Evolutionary conservation across 2,888 invertebrate species (phyloP).

Genomic region (Helicoverpa assulta): DNA sequence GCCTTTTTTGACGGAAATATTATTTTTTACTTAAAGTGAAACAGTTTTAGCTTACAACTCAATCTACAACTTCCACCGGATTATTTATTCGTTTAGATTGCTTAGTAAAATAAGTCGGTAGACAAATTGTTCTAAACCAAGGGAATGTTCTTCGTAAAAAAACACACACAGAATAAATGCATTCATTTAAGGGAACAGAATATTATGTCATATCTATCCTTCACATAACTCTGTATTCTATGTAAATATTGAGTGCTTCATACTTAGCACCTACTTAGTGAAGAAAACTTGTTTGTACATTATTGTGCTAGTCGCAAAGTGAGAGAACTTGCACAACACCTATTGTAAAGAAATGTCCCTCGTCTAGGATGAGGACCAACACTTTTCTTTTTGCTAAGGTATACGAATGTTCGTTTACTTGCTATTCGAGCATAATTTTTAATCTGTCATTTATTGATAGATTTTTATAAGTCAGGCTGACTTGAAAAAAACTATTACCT

Average conservation of each 20-base stretch:
- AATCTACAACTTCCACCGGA: not conserved
- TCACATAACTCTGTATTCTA: not conserved
- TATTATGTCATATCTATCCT: not conserved
- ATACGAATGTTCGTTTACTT: slow-evolving; percentile 3
- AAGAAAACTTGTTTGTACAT: slow-evolving; percentile 38
- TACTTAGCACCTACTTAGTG: slow-evolving; percentile 38
- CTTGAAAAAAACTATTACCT: no score
- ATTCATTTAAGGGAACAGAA: not conserved
- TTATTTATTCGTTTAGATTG: no score
- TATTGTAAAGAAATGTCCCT: slow-evolving; percentile 42
- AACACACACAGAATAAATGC: not conserved
- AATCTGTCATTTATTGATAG: no score
- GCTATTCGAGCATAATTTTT: not conserved
- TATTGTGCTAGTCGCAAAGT: slow-evolving; percentile 40
- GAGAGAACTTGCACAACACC: slow-evolving; percentile 41
- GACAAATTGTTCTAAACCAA: not conserved
- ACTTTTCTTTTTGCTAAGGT: slow-evolving; percentile 10
- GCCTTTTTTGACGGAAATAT: slow-evolving; percentile 21
- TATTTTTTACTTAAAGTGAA: not conserved
- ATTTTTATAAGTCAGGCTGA: no score
- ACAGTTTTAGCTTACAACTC: not conserved
- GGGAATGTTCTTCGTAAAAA: no score
- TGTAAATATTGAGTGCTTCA: slow-evolving; percentile 11
- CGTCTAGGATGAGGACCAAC: slow-evolving; percentile 17
- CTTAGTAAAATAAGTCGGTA: not conserved